Conservation (phyloP, 2,797 vertebrate genomes). For the Xenentodon cancila region DNA sequence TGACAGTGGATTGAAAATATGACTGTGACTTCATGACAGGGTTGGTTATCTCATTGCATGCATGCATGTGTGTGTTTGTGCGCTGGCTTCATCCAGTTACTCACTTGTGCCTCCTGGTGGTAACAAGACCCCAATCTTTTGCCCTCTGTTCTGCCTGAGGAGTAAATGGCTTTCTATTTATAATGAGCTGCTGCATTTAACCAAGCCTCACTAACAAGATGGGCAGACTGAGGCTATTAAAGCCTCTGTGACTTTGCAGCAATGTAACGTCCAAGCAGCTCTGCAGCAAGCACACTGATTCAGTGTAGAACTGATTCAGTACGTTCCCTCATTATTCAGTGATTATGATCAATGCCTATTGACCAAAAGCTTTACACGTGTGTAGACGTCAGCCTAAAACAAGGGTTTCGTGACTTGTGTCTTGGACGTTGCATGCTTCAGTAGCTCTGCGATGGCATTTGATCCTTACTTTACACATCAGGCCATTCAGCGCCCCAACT, state of each 20-base stretch:
- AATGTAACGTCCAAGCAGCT: constrained; percentile 41
- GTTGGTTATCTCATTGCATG: constrained; percentile 33
- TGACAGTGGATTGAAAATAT: constrained; percentile 24
- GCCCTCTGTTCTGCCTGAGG: constrained; percentile 59
- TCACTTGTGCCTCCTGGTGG: constrained; percentile 72
- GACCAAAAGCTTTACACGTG: background rate
- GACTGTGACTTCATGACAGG: constrained; percentile 22
- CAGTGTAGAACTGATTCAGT: background rate
- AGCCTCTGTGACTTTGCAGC: constrained; percentile 64
- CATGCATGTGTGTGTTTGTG: constrained; percentile 24
- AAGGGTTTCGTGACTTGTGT: constrained; percentile 18
- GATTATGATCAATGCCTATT: constrained; percentile 3
- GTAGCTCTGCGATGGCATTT: constrained; percentile 38
- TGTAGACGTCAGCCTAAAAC: constrained; percentile 8
- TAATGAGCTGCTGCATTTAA: constrained; percentile 74
- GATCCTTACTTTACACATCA: constrained; percentile 56
- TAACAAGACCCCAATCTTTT: constrained; percentile 55
- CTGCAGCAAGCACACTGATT: constrained; percentile 30
- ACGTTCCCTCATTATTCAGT: constrained; percentile 10
- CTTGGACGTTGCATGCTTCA: constrained; percentile 27
- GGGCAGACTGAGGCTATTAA: constrained; percentile 47
- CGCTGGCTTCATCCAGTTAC: constrained; percentile 46
- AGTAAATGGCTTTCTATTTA: constrained; percentile 72
- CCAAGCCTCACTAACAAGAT: constrained; percentile 69
- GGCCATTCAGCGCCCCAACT: constrained; percentile 39